Evolutionary conservation across 23 tunicate genomes (phyloP).

Genomic region (Corella eumyota): DNA sequence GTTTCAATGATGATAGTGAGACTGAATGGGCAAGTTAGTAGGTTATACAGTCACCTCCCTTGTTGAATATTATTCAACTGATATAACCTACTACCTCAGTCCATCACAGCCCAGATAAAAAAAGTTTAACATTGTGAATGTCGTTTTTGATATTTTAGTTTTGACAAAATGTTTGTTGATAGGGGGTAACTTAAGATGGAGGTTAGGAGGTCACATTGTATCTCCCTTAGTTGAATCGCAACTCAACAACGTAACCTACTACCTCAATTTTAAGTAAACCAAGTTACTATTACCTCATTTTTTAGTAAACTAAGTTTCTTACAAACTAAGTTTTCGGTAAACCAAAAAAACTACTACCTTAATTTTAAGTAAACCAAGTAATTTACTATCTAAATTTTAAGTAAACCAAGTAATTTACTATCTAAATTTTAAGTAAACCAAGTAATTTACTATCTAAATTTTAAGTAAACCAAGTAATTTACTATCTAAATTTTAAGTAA

Average conservation of each 20-base stretch:
- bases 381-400: too few relatives aligned
- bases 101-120: background rate
- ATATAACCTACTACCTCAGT: slow-evolving; percentile 99
- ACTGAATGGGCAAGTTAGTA: slow-evolving; percentile 64
- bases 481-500: too few relatives aligned
- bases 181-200: slow-evolving; percentile 21
- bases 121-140: background rate
- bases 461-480: too few relatives aligned
- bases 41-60: slow-evolving; percentile 79
- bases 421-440: too few relatives aligned
- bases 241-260: slow-evolving; percentile 92
- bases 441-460: too few relatives aligned
- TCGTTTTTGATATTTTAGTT: background rate
- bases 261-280: slow-evolving; percentile 59
- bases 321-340: too few relatives aligned
- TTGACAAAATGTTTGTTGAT: slow-evolving; percentile 1
- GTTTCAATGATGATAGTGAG: too few relatives aligned
- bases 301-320: background rate
- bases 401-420: too few relatives aligned
- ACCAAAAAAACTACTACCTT: too few relatives aligned
- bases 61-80: slow-evolving; percentile 29
- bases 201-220: slow-evolving; percentile 78
- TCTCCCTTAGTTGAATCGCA: slow-evolving; percentile 27
- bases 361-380: too few relatives aligned
- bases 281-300: background rate